phyloP scores from a whole-genome alignment of 1,140 invertebrate species.

The Platorchestia sp. region DNA sequence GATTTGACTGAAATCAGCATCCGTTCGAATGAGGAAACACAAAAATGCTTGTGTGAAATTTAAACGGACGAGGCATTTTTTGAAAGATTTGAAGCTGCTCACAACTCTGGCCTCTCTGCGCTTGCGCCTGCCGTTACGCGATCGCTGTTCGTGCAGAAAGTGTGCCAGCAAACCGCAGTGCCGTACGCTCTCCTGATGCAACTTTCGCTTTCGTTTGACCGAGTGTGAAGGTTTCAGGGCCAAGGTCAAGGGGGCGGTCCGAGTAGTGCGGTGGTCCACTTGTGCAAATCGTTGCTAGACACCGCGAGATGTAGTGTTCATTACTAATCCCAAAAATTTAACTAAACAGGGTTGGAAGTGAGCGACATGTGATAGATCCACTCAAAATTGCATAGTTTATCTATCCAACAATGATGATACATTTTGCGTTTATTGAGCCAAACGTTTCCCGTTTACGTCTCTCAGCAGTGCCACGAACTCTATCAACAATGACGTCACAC shows the following conservation, averaged over 20 bases:
- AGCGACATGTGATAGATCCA: not conserved
- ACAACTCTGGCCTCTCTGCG: not conserved
- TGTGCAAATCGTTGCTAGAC: slow-evolving; percentile 21
- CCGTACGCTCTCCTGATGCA: not conserved
- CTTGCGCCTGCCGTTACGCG: not conserved
- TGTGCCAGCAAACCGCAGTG: not conserved
- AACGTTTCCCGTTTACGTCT: not conserved
- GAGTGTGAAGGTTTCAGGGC: slow-evolving; percentile 24
- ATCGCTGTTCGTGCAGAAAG: not conserved
- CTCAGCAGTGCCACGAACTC: not conserved
- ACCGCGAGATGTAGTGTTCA: not conserved
- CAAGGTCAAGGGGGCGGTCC: slow-evolving; percentile 28
- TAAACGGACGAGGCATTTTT: not conserved
- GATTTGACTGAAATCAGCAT: not conserved
- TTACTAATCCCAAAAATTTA: not conserved
- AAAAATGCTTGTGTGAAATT: not conserved
- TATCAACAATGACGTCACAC: not conserved
- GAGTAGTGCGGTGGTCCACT: not conserved
- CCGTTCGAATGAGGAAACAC: not conserved
- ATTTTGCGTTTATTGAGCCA: not conserved
- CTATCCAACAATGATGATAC: not conserved
- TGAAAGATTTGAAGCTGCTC: not conserved
- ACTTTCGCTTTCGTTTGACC: slow-evolving; percentile 30
- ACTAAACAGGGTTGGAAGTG: not conserved
- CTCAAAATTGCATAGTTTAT: not conserved